These are phyloP conservation scores for Lordiphosa fenestrarum DNA, from an alignment of 2,888 invertebrate genomes.

Conservation along the genomic window DNA sequence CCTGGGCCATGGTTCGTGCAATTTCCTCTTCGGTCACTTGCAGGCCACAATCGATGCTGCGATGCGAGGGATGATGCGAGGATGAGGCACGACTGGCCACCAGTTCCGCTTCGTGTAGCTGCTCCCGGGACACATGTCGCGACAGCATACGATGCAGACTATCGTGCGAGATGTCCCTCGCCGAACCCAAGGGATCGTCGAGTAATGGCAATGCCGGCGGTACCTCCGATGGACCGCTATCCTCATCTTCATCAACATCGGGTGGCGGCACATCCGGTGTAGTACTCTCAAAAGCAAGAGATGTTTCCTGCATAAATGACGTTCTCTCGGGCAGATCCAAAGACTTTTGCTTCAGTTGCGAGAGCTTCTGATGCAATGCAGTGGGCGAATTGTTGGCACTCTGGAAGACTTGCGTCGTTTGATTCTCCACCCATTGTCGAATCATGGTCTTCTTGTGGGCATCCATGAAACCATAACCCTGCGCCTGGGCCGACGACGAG, in stretches of 20 bases:
- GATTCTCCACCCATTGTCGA: conserved; percentile 95
- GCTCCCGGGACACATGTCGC: conserved; percentile 84
- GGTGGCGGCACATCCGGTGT: conserved; percentile 58
- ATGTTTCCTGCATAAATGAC: conserved; percentile 58
- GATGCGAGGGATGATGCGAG: conserved; percentile 88
- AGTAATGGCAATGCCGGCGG: conserved; percentile 91
- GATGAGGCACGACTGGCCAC: conserved; percentile 77
- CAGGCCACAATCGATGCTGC: conserved; percentile 86
- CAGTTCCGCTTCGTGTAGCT: conserved; percentile 82
- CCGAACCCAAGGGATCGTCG: conserved; percentile 88
- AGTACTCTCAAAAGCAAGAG: conserved; percentile 28
- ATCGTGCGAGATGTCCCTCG: conserved; percentile 90
- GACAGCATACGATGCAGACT: conserved; percentile 84
- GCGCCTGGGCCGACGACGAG: conserved; percentile 64
- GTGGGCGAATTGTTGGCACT: conserved; percentile 82
- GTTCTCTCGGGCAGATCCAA: conserved; percentile 68
- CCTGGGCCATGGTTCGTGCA: conserved; percentile 87
- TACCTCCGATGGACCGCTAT: conserved; percentile 90
- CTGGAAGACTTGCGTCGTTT: conserved; percentile 89
- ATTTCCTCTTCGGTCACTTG: conserved; percentile 97
- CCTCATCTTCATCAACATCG: conserved; percentile 86
- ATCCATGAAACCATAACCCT: conserved; percentile 94
- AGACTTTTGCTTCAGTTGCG: conserved; percentile 83
- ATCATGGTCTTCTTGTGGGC: conserved; percentile 96
- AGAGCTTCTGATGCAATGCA: conserved; percentile 81